A percentile compares a stretch with the other conserved stretches of the same genome.
Evolutionary conservation across 1,140 invertebrate genomes (phyloP).

Genomic region (Drosophila lini): DNA sequence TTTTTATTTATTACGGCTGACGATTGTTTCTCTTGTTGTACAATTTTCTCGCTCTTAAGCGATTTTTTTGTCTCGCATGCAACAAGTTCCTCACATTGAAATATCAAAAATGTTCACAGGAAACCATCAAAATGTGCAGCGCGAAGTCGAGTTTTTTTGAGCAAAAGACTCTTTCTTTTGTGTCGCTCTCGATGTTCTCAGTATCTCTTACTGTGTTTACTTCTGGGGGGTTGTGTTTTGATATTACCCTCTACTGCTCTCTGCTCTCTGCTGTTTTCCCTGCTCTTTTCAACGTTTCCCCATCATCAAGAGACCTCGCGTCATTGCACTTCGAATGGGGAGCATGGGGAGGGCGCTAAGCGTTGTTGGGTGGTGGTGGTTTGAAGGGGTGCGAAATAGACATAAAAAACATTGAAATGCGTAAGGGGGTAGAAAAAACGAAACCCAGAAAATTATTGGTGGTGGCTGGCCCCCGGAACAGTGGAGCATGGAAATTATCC

Average conservation of each 20-base stretch:
- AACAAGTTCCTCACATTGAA: constrained; percentile 74
- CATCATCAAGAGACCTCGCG: constrained; percentile 33
- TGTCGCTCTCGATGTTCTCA: background rate
- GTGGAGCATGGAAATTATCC: constrained; percentile 40
- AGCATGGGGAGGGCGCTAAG: background rate
- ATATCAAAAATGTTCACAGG: constrained; percentile 78
- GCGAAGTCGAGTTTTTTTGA: constrained; percentile 52
- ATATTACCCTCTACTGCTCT: constrained; percentile 9
- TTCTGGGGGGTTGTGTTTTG: constrained; percentile 14
- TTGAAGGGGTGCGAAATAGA: constrained; percentile 12
- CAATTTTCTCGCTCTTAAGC: constrained; percentile 1
- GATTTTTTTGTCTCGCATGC: constrained; percentile 53
- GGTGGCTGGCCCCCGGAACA: constrained; percentile 24
- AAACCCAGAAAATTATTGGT: constrained; percentile 43
- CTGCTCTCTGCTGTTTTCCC: constrained; percentile 35
- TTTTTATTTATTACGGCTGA: background rate
- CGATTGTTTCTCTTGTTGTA: background rate
- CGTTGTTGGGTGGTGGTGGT: constrained; percentile 9
- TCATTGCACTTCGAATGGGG: constrained; percentile 49
- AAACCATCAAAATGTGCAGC: constrained; percentile 79
- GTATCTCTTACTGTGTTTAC: constrained; percentile 20
- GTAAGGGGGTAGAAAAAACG: constrained; percentile 65
- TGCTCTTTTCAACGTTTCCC: constrained; percentile 24
- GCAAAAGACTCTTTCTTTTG: constrained; percentile 11
- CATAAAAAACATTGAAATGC: constrained; percentile 23